Evolutionary conservation across 2,888 invertebrate genomes (phyloP).

Genomic region (Pycnomerus fuliginosus): DNA sequence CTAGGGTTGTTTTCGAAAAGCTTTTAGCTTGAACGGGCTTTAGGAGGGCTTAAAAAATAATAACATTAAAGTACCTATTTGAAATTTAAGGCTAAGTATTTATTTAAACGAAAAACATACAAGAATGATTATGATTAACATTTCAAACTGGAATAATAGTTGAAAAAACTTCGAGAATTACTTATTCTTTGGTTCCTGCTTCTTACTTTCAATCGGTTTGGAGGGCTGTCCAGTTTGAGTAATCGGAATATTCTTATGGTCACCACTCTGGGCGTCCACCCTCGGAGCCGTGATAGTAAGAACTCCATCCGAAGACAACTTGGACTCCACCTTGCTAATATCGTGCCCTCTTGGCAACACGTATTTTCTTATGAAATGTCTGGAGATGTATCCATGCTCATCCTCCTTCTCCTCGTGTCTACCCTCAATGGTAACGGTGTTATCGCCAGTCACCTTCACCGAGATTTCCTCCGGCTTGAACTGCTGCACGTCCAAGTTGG

Average conservation of each 20-base stretch:
- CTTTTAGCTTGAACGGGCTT: no score
- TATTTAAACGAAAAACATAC: no score
- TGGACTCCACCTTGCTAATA: conserved; percentile 69
- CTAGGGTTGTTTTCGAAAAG: no score
- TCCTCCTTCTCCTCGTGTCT: conserved; percentile 76
- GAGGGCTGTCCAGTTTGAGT: conserved; percentile 49
- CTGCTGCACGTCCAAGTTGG: conserved; percentile 74
- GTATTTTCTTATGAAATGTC: conserved; percentile 76
- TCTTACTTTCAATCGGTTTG: no score
- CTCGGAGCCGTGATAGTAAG: conserved; percentile 67
- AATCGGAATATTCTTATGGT: conserved; percentile 54
- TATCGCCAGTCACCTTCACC: conserved; percentile 68
- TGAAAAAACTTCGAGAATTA: no score
- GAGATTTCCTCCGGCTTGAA: conserved; percentile 77
- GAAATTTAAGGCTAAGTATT: no score
- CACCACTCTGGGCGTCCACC: conserved; percentile 45
- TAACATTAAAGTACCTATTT: no score
- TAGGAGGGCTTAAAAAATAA: no score
- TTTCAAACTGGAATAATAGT: no score
- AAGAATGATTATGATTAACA: no score
- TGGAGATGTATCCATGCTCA: conserved; percentile 73
- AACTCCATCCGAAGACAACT: conserved; percentile 74
- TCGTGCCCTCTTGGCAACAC: conserved; percentile 73
- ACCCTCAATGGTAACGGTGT: conserved; percentile 72
- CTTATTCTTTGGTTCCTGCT: no score